phyloP scores from a whole-genome alignment of 2,113 vertebrate genomes.

The Cephalopholis sonnerati region DNA sequence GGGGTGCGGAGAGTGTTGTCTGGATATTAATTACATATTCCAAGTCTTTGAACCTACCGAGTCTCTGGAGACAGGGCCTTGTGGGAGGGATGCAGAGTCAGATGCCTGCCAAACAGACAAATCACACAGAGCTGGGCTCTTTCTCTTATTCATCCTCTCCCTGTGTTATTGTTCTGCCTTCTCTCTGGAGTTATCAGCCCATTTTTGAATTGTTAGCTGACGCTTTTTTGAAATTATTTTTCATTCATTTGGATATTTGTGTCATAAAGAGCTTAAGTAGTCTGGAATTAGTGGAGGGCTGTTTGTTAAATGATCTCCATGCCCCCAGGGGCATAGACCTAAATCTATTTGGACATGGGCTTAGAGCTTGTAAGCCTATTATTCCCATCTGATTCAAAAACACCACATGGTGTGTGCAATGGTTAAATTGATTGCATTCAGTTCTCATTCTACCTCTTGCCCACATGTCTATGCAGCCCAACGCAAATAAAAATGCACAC shows the following conservation, averaged over 20 bases:
- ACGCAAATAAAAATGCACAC: neutral
- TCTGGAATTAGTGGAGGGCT: constrained; percentile 70
- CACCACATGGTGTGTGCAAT: constrained; percentile 71
- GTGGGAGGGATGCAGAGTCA: constrained; percentile 20
- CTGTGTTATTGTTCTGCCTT: constrained; percentile 33
- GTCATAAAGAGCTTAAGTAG: constrained; percentile 73
- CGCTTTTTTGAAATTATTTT: constrained; percentile 32
- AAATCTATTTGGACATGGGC: constrained; percentile 82
- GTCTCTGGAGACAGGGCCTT: constrained; percentile 24
- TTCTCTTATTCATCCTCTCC: constrained; percentile 27
- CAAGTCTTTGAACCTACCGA: constrained; percentile 40
- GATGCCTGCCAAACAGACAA: constrained; percentile 40
- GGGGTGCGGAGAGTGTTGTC: constrained; percentile 5
- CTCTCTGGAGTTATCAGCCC: constrained; percentile 27
- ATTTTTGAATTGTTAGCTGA: constrained; percentile 25
- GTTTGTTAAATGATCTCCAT: constrained; percentile 78
- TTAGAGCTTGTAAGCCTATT: constrained; percentile 84
- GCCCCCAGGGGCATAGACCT: constrained; percentile 71
- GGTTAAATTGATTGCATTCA: constrained; percentile 58
- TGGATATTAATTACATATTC: constrained; percentile 60
- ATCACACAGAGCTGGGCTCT: constrained; percentile 26
- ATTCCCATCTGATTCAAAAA: constrained; percentile 80
- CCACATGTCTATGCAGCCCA: neutral
- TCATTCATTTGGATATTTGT: constrained; percentile 66
- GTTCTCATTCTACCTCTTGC: constrained; percentile 8